Conservation (phyloP, 2,113 vertebrate species). For the Macrotis lagotis region DNA sequence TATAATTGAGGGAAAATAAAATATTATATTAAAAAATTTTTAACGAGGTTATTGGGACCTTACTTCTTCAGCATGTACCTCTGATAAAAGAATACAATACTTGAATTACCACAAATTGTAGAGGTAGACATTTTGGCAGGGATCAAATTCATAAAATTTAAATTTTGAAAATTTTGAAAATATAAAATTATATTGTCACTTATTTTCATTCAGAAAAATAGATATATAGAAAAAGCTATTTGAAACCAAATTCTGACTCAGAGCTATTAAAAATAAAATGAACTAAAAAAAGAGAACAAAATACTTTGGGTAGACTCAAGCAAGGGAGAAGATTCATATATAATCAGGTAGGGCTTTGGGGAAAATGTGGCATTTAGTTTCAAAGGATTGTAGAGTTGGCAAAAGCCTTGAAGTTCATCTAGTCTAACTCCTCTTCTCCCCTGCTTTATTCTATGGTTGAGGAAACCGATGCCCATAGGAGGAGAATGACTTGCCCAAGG, state of each 20-base stretch:
- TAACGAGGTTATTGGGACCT: neutral
- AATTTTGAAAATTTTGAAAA: constrained; percentile 9
- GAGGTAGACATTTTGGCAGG: neutral
- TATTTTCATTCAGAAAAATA: constrained; percentile 66
- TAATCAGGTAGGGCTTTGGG: too few species aligned
- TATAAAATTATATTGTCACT: constrained; percentile 42
- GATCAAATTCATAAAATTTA: constrained; percentile 12
- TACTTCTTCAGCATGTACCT: neutral
- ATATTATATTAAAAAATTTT: neutral
- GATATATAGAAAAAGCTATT: constrained; percentile 43
- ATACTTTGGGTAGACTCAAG: too few species aligned
- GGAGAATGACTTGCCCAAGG: too few species aligned
- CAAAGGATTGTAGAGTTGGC: too few species aligned
- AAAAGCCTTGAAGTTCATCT: too few species aligned
- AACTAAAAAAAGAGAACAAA: constrained; percentile 46
- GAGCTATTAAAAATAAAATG: constrained; percentile 71
- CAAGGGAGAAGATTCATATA: too few species aligned
- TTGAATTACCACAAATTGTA: neutral
- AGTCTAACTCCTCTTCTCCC: too few species aligned
- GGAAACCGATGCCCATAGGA: too few species aligned
- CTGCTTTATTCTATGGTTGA: too few species aligned
- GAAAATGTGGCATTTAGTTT: too few species aligned
- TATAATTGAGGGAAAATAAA: neutral
- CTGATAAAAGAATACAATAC: constrained; percentile 9
- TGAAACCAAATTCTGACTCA: constrained; percentile 65